phyloP scores from a whole-genome alignment of 1,140 invertebrate species.

The Diplogasteroides magnus region DNA sequence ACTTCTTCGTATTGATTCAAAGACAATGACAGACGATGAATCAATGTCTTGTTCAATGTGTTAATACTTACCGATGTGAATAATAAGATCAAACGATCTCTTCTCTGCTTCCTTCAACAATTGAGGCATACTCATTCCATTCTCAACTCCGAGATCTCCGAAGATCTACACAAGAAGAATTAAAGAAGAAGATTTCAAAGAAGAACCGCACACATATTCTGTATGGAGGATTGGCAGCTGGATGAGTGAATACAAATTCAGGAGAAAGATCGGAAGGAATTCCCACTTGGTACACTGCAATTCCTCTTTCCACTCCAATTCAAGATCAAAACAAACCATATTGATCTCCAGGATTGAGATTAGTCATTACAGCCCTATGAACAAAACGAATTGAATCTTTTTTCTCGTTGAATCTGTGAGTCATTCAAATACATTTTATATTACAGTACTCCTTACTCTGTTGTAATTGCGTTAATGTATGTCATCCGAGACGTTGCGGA shows the following conservation, averaged over 20 bases:
- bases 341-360: conserved; percentile 7
- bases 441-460: too few relatives aligned
- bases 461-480: too few relatives aligned
- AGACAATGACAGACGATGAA: too few relatives aligned
- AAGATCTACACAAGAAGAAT: too few relatives aligned
- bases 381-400: too few relatives aligned
- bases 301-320: too few relatives aligned
- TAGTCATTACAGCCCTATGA: conserved; percentile 24
- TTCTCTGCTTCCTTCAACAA: conserved; percentile 28
- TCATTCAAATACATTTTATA: too few relatives aligned
- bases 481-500: too few relatives aligned
- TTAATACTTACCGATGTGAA: conserved; percentile 38
- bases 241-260: conserved; percentile 34
- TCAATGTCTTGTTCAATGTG: too few relatives aligned
- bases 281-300: conserved; percentile 38
- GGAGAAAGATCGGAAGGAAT: conserved; percentile 5
- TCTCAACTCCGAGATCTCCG: conserved; percentile 38
- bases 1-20: too few relatives aligned
- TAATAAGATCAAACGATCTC: conserved; percentile 37
- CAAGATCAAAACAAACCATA: too few relatives aligned
- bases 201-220: conserved; percentile 1
- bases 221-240: conserved; percentile 26
- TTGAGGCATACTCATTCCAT: conserved; percentile 35
- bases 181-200: conserved; percentile 12
- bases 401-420: too few relatives aligned